Conservation (phyloP, 2,113 vertebrate genomes). For the Hydrochoerus hydrochaeris region DNA sequence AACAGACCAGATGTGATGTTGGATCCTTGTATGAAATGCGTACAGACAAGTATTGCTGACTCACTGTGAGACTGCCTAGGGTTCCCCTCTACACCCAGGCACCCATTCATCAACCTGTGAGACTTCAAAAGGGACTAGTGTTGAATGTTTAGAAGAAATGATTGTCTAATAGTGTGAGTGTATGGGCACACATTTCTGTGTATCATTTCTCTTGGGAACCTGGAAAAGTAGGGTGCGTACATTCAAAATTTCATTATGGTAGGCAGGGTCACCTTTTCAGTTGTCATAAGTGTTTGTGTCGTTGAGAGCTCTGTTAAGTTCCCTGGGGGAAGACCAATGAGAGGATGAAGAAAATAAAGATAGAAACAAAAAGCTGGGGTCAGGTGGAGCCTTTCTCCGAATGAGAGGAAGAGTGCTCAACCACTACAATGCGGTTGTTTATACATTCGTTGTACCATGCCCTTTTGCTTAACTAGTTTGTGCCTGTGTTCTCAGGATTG, state of each 20-base stretch:
- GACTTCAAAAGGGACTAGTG: not conserved
- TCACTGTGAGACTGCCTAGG: not conserved
- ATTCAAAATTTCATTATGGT: not conserved
- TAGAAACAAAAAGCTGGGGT: no score
- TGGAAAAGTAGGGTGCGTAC: not conserved
- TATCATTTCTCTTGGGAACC: not conserved
- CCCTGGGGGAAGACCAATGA: no score
- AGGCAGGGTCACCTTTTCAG: not conserved
- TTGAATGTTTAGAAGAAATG: not conserved
- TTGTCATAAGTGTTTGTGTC: not conserved
- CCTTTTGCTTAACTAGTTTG: no score
- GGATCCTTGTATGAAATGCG: not conserved
- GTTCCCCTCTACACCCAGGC: not conserved
- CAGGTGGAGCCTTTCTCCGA: no score
- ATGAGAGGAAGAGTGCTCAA: no score
- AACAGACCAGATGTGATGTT: not conserved
- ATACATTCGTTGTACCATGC: no score
- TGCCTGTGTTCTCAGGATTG: no score
- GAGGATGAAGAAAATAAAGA: no score
- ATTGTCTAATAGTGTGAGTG: not conserved
- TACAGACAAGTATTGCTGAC: not conserved
- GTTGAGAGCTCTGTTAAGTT: no score
- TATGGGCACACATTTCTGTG: not conserved
- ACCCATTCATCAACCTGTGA: not conserved
- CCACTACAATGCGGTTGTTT: no score